phyloP scores from a whole-genome alignment of 2,113 vertebrate species.

The Prionailurus bengalensis region DNA sequence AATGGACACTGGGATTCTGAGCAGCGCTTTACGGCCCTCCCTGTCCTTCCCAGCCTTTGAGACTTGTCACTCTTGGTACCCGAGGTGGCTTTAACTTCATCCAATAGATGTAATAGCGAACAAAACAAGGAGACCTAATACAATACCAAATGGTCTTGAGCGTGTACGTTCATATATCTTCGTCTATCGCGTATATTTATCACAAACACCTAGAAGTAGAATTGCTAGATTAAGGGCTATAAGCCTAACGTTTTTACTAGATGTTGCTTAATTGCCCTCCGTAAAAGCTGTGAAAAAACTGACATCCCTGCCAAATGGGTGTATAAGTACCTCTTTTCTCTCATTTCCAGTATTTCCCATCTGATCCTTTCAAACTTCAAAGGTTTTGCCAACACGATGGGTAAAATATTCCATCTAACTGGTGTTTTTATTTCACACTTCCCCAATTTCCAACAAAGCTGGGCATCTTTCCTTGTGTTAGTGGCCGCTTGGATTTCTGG shows the following conservation, averaged over 20 bases:
- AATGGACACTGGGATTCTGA: conserved; percentile 5
- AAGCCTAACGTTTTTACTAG: background rate
- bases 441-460: background rate
- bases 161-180: background rate
- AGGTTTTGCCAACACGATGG: background rate
- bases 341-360: background rate
- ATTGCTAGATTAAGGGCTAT: background rate
- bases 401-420: background rate
- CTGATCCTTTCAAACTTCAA: conserved; percentile 34
- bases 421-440: background rate
- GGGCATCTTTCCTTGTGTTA: background rate
- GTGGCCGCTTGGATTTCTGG: background rate
- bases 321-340: background rate
- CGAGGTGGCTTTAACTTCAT: conserved; percentile 14
- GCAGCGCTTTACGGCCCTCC: background rate
- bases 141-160: background rate
- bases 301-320: background rate
- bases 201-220: background rate
- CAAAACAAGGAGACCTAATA: too few species aligned
- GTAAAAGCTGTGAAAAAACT: background rate
- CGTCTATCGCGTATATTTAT: background rate
- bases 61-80: background rate
- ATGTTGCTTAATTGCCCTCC: background rate
- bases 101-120: background rate
- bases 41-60: background rate